Evolutionary conservation across 1,140 invertebrate species (phyloP).

Genomic region (Cecropterus lyciades): DNA sequence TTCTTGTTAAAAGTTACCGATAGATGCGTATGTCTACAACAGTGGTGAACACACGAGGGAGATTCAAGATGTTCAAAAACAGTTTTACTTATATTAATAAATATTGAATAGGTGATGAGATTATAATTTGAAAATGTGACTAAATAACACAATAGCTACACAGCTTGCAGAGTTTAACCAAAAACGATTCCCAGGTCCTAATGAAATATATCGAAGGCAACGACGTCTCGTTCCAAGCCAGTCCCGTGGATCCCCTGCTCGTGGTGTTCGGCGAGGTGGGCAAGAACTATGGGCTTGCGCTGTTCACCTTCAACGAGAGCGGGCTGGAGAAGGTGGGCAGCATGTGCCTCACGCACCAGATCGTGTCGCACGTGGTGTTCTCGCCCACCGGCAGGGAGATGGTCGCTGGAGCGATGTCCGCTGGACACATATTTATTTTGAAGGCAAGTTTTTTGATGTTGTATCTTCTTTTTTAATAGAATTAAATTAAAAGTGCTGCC

Average conservation of each 20-base stretch:
- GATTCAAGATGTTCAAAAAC: too few species aligned
- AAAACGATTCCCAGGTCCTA: conserved; percentile 43
- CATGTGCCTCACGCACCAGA: conserved; percentile 74
- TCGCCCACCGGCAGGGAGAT: conserved; percentile 65
- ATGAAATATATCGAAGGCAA: conserved; percentile 57
- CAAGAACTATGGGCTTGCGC: conserved; percentile 60
- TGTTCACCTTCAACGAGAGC: conserved; percentile 44
- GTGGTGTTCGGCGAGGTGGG: conserved; percentile 61
- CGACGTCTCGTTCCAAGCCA: conserved; percentile 66
- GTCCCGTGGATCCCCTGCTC: conserved; percentile 67
- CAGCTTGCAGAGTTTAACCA: too few species aligned
- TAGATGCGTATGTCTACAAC: too few species aligned
- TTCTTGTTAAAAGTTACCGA: too few species aligned
- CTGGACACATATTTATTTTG: conserved; percentile 77
- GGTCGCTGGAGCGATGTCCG: conserved; percentile 68
- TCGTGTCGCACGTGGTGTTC: conserved; percentile 68
- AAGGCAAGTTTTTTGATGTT: conserved; percentile 50
- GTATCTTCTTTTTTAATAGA: not conserved
- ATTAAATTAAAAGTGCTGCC: too few species aligned
- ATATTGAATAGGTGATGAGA: too few species aligned
- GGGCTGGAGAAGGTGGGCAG: conserved; percentile 45
- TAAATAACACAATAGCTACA: too few species aligned
- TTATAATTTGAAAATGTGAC: too few species aligned
- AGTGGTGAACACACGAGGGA: too few species aligned
- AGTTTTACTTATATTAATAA: too few species aligned